These are phyloP conservation scores for Botia almorhae DNA, from an alignment of 2,797 vertebrate genomes.

Conservation along the genomic window DNA sequence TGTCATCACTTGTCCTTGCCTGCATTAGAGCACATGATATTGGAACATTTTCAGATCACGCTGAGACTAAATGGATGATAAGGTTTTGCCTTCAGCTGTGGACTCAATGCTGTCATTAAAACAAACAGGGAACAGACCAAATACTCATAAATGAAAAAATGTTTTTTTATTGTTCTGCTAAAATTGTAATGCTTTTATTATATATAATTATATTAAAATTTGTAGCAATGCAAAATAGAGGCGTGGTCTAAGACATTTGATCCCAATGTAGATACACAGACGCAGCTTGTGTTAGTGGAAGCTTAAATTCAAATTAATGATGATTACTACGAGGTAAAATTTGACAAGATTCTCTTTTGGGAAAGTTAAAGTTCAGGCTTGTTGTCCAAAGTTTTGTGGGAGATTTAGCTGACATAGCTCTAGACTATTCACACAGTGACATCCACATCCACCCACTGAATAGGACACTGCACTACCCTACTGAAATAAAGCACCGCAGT, in stretches of 20 bases:
- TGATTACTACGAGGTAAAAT: neutral
- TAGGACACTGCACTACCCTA: neutral
- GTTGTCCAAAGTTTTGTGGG: neutral
- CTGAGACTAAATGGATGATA: no score
- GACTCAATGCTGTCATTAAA: no score
- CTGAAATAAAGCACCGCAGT: conserved; percentile 51
- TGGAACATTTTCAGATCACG: no score
- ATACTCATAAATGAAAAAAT: no score
- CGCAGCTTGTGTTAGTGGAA: neutral
- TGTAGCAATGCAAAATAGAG: no score
- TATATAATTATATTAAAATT: no score
- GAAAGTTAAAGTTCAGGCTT: neutral
- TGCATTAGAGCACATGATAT: no score
- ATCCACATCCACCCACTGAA: neutral
- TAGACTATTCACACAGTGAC: neutral
- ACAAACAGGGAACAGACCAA: no score
- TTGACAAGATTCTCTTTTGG: neutral
- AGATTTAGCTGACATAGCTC: neutral
- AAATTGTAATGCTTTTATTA: no score
- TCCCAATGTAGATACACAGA: neutral
- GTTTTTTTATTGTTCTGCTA: no score
- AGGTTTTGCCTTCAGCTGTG: no score
- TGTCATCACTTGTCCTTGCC: neutral
- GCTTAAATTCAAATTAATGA: neutral
- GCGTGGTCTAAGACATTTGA: no score